Percentiles rank a stretch among this genome's conserved stretches.
These are phyloP conservation scores for Cyanoramphus novaezelandiae DNA, from an alignment of 2,113 vertebrate genomes.

Conservation along the genomic window DNA sequence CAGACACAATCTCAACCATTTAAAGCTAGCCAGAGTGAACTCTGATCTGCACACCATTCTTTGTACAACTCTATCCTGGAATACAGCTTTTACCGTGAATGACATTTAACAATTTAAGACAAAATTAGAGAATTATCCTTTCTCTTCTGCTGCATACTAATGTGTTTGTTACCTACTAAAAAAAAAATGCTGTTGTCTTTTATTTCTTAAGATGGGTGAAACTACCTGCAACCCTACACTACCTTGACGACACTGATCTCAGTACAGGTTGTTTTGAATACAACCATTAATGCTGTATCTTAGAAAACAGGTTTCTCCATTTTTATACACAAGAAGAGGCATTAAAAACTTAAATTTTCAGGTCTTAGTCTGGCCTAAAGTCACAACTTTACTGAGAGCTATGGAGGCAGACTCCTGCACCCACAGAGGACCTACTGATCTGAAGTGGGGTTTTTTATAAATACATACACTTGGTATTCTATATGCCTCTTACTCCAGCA, in stretches of 20 bases:
- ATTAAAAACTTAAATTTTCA: neutral
- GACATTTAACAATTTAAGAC: neutral
- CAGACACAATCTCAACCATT: neutral
- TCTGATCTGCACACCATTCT: neutral
- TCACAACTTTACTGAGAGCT: neutral
- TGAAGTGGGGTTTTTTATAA: neutral
- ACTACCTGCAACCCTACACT: neutral
- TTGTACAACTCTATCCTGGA: neutral
- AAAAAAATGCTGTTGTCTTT: neutral
- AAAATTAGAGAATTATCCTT: neutral
- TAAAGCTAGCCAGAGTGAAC: neutral
- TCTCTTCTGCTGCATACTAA: neutral
- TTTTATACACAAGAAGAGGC: neutral
- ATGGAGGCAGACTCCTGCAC: neutral
- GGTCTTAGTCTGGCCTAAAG: neutral
- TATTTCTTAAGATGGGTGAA: neutral
- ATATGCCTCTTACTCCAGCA: neutral
- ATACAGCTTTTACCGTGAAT: neutral
- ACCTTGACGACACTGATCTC: neutral
- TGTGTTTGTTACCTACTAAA: neutral
- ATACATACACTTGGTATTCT: too few relatives aligned
- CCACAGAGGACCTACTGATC: neutral
- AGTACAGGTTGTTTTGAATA: neutral
- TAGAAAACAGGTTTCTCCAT: neutral
- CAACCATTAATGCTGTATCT: accelerated